Base-by-base conservation (phyloP, 2,888 invertebrate genomes). In the Cephonodes hylas region DNA sequence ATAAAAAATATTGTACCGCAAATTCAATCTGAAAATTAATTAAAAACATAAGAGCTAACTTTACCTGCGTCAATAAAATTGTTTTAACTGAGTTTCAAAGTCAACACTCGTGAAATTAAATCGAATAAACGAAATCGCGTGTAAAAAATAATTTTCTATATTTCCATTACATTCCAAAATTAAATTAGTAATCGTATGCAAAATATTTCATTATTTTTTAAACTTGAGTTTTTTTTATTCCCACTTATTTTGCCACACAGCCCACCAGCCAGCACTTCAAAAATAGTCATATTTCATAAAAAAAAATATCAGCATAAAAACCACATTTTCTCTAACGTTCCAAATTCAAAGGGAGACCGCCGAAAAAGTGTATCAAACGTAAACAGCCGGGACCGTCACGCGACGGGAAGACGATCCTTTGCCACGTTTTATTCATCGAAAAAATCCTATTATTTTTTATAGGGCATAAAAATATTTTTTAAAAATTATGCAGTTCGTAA, bases 311-410 rank as follows among this genome's bases (percentile, higher is more conserved):
- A 34, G 7, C 15, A 2, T 27, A 18, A 15, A 18, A 31, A 27
- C 18, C 18, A 18, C 18, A 8, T 31, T 53, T 18, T 13, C 31
- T 31, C 44, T 22, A 44, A 53, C 0, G 31, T 53, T 31, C 18
- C 53, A 31, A 53, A 53, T 53, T 53, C 53, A 20, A 18, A 31
- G 23, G 6, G 18, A 48, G 13, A 31, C 18, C 27, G 53, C 53
- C 31, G 53, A 27, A 27, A 20, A 53, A 53, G 27, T 18, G 27
- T 20, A 27, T 18, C 53, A 53, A 53, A 53, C 31, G 53, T 53
- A 53, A 53, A 53, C 53, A 53, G 27, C 8, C 10, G 13, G 25
- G 48, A 27, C 31, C 53, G 53, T 53, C 53, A 53, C 53, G 53
- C 53, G 27, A 46, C 4, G 48, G 25, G 15, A 18, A 18, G 10